Percentiles rank a stretch among this genome's conserved stretches.
Evolutionary conservation across 2,888 invertebrate genomes (phyloP).

Genomic region (Bedellia somnulentella): DNA sequence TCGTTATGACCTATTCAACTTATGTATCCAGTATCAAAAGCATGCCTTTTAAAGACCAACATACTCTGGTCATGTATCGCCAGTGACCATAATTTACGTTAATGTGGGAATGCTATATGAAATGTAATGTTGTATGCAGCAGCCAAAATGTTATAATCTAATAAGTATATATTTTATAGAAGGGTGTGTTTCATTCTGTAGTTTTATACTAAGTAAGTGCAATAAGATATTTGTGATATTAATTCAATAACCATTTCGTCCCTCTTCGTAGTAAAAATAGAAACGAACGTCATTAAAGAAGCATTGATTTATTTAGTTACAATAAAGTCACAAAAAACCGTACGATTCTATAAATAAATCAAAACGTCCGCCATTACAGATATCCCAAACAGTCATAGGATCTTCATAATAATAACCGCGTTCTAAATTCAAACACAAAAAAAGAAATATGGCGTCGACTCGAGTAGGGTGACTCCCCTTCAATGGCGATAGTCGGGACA

Average conservation of each 20-base stretch:
- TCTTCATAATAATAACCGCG: slow-evolving; percentile 3
- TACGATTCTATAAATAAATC: too few relatives aligned
- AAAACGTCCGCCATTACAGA: too few relatives aligned
- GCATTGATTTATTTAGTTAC: too few relatives aligned
- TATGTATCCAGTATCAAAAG: too few relatives aligned
- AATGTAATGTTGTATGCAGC: neutral
- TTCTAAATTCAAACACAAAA: slow-evolving; percentile 29
- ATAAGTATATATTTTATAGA: slow-evolving; percentile 1
- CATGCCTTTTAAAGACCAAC: too few relatives aligned
- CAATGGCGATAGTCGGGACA: neutral
- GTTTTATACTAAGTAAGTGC: neutral
- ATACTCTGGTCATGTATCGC: neutral
- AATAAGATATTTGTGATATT: too few relatives aligned
- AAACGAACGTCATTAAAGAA: too few relatives aligned
- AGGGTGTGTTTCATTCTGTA: neutral
- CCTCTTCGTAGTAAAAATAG: too few relatives aligned
- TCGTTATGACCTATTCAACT: too few relatives aligned
- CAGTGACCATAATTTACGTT: slow-evolving; percentile 31
- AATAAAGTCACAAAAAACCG: too few relatives aligned
- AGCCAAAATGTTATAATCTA: too few relatives aligned
- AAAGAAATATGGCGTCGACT: slow-evolving; percentile 25
- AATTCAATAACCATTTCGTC: too few relatives aligned
- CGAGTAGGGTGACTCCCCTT: slow-evolving; percentile 38
- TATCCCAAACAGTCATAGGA: neutral
- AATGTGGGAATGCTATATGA: slow-evolving; percentile 24